These are phyloP conservation scores for Harpalus rufipes DNA, from an alignment of 2,888 invertebrate species.

Conservation along the genomic window DNA sequence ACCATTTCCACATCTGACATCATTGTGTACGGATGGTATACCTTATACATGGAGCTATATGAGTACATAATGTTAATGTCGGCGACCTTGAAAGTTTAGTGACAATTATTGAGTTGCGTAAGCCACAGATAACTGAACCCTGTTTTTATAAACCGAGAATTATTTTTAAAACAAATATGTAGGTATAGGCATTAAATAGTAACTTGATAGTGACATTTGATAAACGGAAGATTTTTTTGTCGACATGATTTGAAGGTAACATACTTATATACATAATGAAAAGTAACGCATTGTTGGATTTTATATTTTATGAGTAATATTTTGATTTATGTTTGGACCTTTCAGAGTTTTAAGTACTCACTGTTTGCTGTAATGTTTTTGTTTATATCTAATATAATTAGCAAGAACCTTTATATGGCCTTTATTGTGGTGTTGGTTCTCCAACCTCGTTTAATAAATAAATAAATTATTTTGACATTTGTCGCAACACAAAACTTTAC, in stretches of 20 bases:
- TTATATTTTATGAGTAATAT: neutral
- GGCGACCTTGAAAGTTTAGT: slow-evolving; percentile 26
- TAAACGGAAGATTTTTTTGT: neutral
- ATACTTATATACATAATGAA: neutral
- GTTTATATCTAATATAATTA: no score
- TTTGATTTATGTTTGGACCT: no score
- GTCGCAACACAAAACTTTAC: no score
- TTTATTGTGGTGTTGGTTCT: no score
- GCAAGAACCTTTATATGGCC: no score
- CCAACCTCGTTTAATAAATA: no score
- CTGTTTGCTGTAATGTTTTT: no score
- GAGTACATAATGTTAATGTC: neutral
- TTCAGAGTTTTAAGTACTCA: no score
- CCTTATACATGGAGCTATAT: neutral
- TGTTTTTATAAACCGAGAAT: slow-evolving; percentile 20
- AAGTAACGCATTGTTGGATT: neutral
- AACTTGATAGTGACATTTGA: slow-evolving; percentile 17
- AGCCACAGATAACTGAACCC: slow-evolving; percentile 6
- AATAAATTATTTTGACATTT: no score
- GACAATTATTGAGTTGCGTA: slow-evolving; percentile 40
- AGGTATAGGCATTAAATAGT: slow-evolving; percentile 21
- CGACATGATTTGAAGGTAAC: neutral
- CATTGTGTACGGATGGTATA: slow-evolving; percentile 27
- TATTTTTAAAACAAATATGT: slow-evolving; percentile 22
- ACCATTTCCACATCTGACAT: slow-evolving; percentile 20